Base-by-base conservation (phyloP, 2,113 vertebrate genomes). In the Lampris megalopsis region DNA sequence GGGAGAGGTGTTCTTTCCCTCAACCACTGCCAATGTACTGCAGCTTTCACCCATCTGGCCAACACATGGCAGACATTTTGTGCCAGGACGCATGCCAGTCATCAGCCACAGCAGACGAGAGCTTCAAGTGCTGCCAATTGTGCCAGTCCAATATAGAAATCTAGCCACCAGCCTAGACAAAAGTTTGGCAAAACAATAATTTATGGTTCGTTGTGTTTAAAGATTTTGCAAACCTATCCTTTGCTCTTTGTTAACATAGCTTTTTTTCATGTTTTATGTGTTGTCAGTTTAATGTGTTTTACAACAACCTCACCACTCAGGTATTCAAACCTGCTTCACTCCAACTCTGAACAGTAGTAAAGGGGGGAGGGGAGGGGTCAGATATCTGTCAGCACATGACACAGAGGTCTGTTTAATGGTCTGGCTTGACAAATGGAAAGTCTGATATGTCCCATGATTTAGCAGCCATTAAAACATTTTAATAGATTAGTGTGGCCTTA, bases 401-500 rank as follows among this genome's bases (percentile, higher is more conserved):
- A 75, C 75, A 59, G 49, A 71, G 74, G 79, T 88, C 88, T 83
- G 71, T 90, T 87, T 79, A 87, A 74, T 65, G 59, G 73, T 68
- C 74, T 73, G 80, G 82, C 79, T 50, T 88, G 88, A 91, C 79
- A 50, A 90, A 93, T 88, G 78, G 79, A 81, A 77, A 83, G 81
- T 77, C 83, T 78, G 88, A 87, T 84, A 69, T 82, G 71, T 74
- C 82, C 80, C 82, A 45, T 81, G 83, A 90, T 90, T 88, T 87
- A 88, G 83, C 84, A 83, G 85, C 89, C 85, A 91, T 92, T 91
- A 89, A 91, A 90, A 80, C 80, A 80, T 81, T 75, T 88, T 88
- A 75, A 90, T 90, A 89, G 90, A 93, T 92, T 87, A 90, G 66
- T 90, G 68, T 57, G 48, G 83, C 85, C 86, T 81, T 66, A 49